These are phyloP conservation scores for Trichechus manatus DNA, from an alignment of 2,113 vertebrate species.

Conservation along the genomic window DNA sequence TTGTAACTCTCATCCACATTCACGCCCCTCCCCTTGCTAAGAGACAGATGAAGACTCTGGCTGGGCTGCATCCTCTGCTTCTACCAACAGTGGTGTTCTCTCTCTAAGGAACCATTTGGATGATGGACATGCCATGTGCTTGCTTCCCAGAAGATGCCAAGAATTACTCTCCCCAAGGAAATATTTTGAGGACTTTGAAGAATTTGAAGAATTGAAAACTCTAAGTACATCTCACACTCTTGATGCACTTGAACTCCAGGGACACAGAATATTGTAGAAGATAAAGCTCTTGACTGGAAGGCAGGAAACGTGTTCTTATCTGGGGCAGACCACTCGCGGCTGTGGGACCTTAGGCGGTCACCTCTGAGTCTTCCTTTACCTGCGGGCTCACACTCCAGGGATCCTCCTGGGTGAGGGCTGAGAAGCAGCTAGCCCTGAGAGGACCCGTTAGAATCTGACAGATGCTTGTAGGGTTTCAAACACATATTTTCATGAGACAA, in stretches of 20 bases:
- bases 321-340: background rate
- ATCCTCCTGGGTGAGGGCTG: background rate
- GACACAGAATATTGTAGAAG: background rate
- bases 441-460: background rate
- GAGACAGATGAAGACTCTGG: background rate
- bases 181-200: conserved; percentile 63
- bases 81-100: background rate
- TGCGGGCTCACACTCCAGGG: background rate
- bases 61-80: background rate
- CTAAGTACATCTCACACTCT: conserved; percentile 37
- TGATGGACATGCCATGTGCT: conserved; percentile 27
- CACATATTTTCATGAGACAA: background rate
- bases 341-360: background rate
- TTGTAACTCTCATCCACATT: background rate
- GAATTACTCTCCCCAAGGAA: conserved; percentile 65
- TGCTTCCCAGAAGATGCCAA: conserved; percentile 58
- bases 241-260: conserved; percentile 43
- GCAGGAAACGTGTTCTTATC: conserved; percentile 42
- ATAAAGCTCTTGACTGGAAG: conserved; percentile 13
- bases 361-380: background rate
- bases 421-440: background rate
- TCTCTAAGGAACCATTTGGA: background rate
- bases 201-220: conserved; percentile 69
- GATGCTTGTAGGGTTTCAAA: background rate
- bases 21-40: background rate